These are phyloP conservation scores for Oryzias melastigma DNA, from an alignment of 2,113 vertebrate genomes.

Conservation along the genomic window DNA sequence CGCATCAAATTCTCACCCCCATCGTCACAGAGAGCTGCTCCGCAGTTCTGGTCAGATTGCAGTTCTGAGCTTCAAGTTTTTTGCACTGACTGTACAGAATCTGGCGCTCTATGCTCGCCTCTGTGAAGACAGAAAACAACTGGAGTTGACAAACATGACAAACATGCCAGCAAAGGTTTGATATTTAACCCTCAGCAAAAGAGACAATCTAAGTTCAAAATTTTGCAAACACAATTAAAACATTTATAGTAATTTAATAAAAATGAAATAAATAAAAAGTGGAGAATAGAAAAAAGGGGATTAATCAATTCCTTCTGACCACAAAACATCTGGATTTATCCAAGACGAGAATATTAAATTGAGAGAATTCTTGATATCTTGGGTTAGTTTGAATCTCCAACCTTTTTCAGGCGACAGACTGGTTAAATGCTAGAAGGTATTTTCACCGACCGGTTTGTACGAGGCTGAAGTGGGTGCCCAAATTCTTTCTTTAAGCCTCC, in stretches of 20 bases:
- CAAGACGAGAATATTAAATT: too few relatives aligned
- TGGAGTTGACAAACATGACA: neutral
- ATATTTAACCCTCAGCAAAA: neutral
- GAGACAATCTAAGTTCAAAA: neutral
- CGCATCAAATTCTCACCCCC: slow-evolving; percentile 81
- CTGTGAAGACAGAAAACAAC: slow-evolving; percentile 64
- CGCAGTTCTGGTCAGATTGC: slow-evolving; percentile 89
- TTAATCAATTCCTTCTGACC: too few relatives aligned
- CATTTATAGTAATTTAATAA: neutral
- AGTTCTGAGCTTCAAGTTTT: slow-evolving; percentile 92
- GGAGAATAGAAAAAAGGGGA: neutral
- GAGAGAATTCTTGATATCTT: too few relatives aligned
- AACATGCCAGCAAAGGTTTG: neutral
- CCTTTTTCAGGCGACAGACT: too few relatives aligned
- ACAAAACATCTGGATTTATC: too few relatives aligned
- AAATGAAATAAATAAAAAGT: neutral
- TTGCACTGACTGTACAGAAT: slow-evolving; percentile 93
- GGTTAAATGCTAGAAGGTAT: too few relatives aligned
- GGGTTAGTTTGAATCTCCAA: too few relatives aligned
- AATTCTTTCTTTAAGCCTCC: too few relatives aligned
- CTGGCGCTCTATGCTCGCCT: slow-evolving; percentile 90
- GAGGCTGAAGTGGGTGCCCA: too few relatives aligned
- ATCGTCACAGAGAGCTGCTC: slow-evolving; percentile 94
- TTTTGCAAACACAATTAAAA: neutral
- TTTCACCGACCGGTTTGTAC: too few relatives aligned